phyloP scores from a whole-genome alignment of 92 coral and sea anemone genomes.

The Pocillopora grandis region DNA sequence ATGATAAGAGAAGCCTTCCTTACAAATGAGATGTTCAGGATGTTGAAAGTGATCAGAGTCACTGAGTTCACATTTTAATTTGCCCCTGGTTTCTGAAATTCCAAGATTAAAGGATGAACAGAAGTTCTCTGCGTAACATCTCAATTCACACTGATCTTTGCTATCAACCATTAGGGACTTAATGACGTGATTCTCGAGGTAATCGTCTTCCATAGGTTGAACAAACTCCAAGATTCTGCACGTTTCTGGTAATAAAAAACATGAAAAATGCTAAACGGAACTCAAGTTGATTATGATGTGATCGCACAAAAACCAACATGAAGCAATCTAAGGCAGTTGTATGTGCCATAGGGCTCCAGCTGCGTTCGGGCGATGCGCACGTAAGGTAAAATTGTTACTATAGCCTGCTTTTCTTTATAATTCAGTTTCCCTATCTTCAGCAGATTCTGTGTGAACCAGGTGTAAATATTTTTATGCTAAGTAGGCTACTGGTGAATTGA shows the following conservation, averaged over 20 bases:
- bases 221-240: slow-evolving; percentile 17
- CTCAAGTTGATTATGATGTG: background rate
- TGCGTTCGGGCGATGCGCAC: too few relatives aligned
- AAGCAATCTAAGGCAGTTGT: too few relatives aligned
- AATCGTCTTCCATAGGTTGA: background rate
- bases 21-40: slow-evolving; percentile 11
- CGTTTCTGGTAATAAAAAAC: background rate
- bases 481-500: too few relatives aligned
- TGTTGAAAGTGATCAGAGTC: slow-evolving; percentile 3
- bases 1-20: slow-evolving; percentile 19
- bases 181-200: slow-evolving; percentile 14
- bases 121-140: slow-evolving; percentile 1
- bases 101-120: background rate
- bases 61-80: background rate
- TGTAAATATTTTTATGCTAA: too few relatives aligned
- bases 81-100: background rate
- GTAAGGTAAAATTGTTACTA: too few relatives aligned
- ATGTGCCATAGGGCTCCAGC: too few relatives aligned
- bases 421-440: too few relatives aligned
- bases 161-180: background rate
- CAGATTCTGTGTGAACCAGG: too few relatives aligned
- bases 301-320: background rate
- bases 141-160: background rate
- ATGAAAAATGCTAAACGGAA: background rate
- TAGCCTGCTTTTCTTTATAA: too few relatives aligned